A percentile compares a stretch with the other conserved stretches of the same genome.
These are phyloP conservation scores for Menidia menidia DNA, from an alignment of 2,797 vertebrate genomes.

Conservation along the genomic window DNA sequence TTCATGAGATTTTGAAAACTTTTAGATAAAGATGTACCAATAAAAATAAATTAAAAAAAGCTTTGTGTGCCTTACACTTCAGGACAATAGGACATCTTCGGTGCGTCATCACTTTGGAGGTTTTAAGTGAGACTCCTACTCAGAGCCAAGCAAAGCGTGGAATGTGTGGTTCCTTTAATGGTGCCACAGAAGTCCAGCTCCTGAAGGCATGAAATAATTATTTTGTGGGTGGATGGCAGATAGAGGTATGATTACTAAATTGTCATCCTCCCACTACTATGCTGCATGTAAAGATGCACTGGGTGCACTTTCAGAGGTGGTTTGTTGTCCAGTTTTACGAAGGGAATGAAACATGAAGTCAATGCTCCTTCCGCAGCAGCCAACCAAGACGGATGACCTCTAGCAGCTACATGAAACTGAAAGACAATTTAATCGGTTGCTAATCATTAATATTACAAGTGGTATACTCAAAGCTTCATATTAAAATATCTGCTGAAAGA, in stretches of 20 bases:
- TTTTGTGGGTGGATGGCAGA: constrained; percentile 62
- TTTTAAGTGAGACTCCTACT: constrained; percentile 54
- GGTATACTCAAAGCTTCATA: constrained; percentile 4
- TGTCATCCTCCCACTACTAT: constrained; percentile 56
- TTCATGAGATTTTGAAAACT: not conserved
- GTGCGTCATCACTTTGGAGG: constrained; percentile 31
- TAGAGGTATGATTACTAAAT: constrained; percentile 57
- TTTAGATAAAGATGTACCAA: constrained; percentile 14
- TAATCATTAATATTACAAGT: constrained; percentile 29
- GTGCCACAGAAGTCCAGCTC: constrained; percentile 52
- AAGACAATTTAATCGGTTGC: constrained; percentile 38
- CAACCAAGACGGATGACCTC: constrained; percentile 27
- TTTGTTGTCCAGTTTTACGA: constrained; percentile 40
- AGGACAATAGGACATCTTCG: constrained; percentile 28
- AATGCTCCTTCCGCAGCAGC: constrained; percentile 17
- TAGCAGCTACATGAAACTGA: constrained; percentile 18
- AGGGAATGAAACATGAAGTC: constrained; percentile 26
- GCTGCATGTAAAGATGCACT: constrained; percentile 17
- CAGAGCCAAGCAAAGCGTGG: constrained; percentile 39
- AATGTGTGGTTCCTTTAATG: constrained; percentile 51
- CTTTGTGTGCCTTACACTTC: constrained; percentile 20
- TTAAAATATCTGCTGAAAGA: constrained; percentile 11
- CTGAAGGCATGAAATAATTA: constrained; percentile 56
- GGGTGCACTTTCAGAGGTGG: constrained; percentile 41
- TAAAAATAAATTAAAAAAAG: constrained; percentile 20